Percentiles rank a stretch among this genome's conserved stretches.
phyloP scores from a whole-genome alignment of 2,888 invertebrate genomes.

The Octodonta nipae region DNA sequence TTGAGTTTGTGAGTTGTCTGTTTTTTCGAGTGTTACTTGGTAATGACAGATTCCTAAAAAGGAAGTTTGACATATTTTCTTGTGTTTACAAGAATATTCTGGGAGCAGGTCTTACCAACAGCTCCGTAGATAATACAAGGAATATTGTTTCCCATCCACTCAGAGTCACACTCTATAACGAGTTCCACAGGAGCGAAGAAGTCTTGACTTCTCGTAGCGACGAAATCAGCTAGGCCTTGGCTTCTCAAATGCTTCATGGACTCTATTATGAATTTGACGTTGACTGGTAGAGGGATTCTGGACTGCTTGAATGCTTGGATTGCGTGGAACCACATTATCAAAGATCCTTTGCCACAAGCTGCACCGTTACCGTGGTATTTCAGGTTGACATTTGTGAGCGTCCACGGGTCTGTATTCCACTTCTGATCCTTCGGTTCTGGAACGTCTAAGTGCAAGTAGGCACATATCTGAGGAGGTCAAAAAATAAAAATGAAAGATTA shows the following conservation, averaged over 20 bases:
- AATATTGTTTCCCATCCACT: slow-evolving; percentile 35
- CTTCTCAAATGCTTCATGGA: slow-evolving; percentile 33
- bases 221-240: slow-evolving; percentile 30
- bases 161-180: slow-evolving; percentile 32
- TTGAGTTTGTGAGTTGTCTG: slow-evolving; percentile 22
- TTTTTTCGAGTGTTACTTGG: slow-evolving; percentile 19
- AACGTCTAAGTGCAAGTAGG: slow-evolving; percentile 36
- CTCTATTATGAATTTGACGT: slow-evolving; percentile 36
- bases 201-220: slow-evolving; percentile 26
- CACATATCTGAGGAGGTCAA: slow-evolving; percentile 26
- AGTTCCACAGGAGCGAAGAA: slow-evolving; percentile 32
- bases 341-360: slow-evolving; percentile 34
- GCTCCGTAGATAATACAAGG: slow-evolving; percentile 37
- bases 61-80: no score
- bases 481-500: no score
- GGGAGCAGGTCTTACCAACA: slow-evolving; percentile 24
- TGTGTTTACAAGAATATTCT: background rate
- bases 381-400: slow-evolving; percentile 27
- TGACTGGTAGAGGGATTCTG: slow-evolving; percentile 32
- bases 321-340: slow-evolving; percentile 35
- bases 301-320: slow-evolving; percentile 25
- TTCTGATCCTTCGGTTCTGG: slow-evolving; percentile 24
- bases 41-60: slow-evolving; percentile 25
- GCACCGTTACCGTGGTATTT: slow-evolving; percentile 33
- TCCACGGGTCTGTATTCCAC: slow-evolving; percentile 35